These are phyloP conservation scores for Ceratothoa steindachneri DNA, from an alignment of 2,888 invertebrate species.

Conservation along the genomic window DNA sequence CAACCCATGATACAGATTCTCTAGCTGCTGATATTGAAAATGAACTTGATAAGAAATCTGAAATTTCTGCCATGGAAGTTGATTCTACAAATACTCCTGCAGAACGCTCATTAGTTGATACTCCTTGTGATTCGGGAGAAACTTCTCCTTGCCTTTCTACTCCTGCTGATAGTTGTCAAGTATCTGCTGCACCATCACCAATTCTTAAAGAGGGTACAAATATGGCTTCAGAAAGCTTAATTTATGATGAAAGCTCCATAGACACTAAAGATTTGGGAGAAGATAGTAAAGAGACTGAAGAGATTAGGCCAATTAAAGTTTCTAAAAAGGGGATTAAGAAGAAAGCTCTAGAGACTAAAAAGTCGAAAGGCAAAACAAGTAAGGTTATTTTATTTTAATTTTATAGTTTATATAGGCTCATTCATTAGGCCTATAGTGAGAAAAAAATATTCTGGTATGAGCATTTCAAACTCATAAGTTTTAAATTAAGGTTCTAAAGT, in stretches of 20 bases:
- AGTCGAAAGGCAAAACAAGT: background rate
- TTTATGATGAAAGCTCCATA: background rate
- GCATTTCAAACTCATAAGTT: no score
- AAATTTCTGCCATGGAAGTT: slow-evolving; percentile 5
- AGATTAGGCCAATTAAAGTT: background rate
- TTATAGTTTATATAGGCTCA: no score
- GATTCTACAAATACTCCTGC: background rate
- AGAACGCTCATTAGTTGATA: slow-evolving; percentile 3
- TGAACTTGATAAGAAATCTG: slow-evolving; percentile 1
- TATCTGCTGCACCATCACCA: slow-evolving; percentile 1
- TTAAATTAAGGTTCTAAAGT: no score
- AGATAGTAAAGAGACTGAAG: background rate
- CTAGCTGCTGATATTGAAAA: background rate
- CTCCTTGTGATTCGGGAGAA: slow-evolving; percentile 5
- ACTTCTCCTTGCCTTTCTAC: background rate
- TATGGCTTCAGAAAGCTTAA: background rate
- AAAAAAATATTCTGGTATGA: no score
- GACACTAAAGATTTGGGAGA: slow-evolving; percentile 3
- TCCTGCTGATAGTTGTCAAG: background rate
- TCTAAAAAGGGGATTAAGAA: background rate
- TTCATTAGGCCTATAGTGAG: no score
- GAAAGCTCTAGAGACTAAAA: slow-evolving; percentile 1
- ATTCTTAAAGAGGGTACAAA: background rate
- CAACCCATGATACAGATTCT: background rate
- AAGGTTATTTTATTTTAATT: no score